phyloP scores from a whole-genome alignment of 2,888 invertebrate genomes.

The Drosophila mulleri region DNA sequence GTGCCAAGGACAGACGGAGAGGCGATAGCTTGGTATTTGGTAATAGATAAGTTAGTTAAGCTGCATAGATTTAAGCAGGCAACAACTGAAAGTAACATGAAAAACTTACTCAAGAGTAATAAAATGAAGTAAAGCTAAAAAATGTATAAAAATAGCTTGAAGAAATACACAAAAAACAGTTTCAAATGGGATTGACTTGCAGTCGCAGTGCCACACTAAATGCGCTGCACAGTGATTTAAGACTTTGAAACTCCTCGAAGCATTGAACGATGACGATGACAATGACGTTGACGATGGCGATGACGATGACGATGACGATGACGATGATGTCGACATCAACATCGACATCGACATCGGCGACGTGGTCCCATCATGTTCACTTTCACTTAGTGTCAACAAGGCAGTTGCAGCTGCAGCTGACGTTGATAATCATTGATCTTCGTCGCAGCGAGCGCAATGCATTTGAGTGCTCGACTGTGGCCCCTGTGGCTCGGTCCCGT shows the following conservation, averaged over 20 bases:
- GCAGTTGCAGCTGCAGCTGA: conserved; percentile 60
- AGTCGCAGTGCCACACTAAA: background rate
- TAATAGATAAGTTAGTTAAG: conserved; percentile 5
- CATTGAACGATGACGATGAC: conserved; percentile 21
- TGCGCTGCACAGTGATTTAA: conserved; percentile 16
- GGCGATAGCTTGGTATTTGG: background rate
- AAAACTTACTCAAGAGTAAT: background rate
- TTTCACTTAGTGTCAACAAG: conserved; percentile 79
- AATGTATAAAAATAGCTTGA: background rate
- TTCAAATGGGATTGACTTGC: background rate
- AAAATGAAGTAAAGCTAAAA: background rate
- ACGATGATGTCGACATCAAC: conserved; percentile 21
- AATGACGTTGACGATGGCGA: conserved; percentile 30
- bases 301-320: conserved; percentile 9
- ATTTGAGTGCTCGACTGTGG: conserved; percentile 35
- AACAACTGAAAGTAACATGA: background rate
- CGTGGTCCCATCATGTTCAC: conserved; percentile 76
- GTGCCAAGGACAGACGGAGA: conserved; percentile 14
- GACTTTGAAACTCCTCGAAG: conserved; percentile 16
- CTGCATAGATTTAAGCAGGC: background rate
- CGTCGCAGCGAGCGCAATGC: conserved; percentile 65
- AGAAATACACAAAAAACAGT: background rate
- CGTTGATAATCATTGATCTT: conserved; percentile 83
- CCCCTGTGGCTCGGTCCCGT: background rate
- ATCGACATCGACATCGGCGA: conserved; percentile 43